Conservation (phyloP, 2,113 vertebrate species). For the Sapayoa aenigma region DNA sequence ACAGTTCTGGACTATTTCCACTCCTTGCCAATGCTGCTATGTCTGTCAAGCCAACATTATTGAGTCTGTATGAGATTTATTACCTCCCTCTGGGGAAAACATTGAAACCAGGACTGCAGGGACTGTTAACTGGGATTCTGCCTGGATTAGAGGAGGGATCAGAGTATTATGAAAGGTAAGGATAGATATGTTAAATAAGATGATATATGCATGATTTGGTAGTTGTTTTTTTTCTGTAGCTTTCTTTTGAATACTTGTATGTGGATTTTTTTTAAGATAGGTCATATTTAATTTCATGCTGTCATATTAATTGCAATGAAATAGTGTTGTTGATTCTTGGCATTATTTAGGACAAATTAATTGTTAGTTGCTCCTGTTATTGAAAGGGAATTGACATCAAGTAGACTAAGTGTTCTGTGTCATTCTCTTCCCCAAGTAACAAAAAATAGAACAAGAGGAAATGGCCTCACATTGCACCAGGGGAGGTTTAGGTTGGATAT, state of each 20-base stretch:
- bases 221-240: accelerated
- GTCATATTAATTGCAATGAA: not conserved
- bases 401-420: not conserved
- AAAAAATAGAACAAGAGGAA: not conserved
- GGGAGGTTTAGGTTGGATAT: not conserved
- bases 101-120: conserved; percentile 94
- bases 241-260: not conserved
- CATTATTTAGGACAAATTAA: not conserved
- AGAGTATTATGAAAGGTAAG: conserved; percentile 96
- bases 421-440: not conserved
- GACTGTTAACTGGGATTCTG: conserved; percentile 92
- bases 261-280: not conserved
- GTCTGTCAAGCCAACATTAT: conserved; percentile 95
- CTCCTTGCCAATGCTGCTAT: conserved; percentile 98
- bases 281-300: not conserved
- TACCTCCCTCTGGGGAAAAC: conserved; percentile 97
- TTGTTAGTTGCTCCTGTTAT: not conserved
- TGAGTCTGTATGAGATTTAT: conserved; percentile 96
- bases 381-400: not conserved
- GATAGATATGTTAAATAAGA: not conserved
- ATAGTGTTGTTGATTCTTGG: not conserved
- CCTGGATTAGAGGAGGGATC: conserved; percentile 97
- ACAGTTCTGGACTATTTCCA: conserved; percentile 94
- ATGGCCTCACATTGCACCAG: not conserved
- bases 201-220: not conserved